Conservation (phyloP, 2,888 invertebrate species). For the Drosophila pullipes region DNA sequence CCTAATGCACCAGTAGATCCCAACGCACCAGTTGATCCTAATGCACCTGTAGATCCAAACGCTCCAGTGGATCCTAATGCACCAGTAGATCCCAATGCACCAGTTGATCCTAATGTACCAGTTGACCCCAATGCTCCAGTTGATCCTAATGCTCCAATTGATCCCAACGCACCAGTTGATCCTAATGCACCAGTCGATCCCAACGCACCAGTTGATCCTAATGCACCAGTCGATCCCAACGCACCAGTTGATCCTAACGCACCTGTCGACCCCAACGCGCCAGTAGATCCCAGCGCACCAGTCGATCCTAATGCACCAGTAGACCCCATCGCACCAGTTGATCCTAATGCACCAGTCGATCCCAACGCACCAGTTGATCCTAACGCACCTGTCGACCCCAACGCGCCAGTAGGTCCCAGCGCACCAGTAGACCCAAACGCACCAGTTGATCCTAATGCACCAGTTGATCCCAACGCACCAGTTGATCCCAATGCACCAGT, state of each 20-base stretch:
- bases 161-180: accelerated
- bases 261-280: accelerated
- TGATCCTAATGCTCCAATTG: accelerated
- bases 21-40: accelerated
- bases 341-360: conserved; percentile 16
- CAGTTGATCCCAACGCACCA: conserved; percentile 5
- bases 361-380: conserved; percentile 15
- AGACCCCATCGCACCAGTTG: conserved; percentile 25
- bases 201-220: conserved; percentile 1
- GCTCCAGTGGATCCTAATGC: not conserved
- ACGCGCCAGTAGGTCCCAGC: conserved; percentile 5
- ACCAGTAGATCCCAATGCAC: not conserved
- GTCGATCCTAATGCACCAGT: accelerated
- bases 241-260: not conserved
- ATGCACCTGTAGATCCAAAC: accelerated
- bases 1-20: accelerated
- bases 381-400: not conserved
- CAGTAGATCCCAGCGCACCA: accelerated
- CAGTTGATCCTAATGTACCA: not conserved
- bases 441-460: not conserved
- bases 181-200: accelerated
- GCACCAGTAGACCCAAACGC: conserved; percentile 17
- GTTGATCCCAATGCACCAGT: accelerated
- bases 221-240: conserved; percentile 15
- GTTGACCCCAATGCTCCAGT: not conserved